A percentile compares a stretch with the other conserved stretches of the same genome.
Conservation (phyloP, 1,140 invertebrate genomes). For the Cydia strobilella region DNA sequence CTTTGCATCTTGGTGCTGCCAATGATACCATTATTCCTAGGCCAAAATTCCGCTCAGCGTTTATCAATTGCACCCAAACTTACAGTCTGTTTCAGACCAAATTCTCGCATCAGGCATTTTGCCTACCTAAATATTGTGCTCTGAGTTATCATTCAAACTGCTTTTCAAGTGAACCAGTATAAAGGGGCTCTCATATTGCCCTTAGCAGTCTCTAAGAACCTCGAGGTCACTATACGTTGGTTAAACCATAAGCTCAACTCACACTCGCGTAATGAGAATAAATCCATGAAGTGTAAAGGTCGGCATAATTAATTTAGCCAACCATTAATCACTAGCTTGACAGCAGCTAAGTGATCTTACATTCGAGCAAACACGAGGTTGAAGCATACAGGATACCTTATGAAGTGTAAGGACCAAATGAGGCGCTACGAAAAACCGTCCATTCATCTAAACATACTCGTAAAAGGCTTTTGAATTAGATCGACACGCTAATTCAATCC, state of each 20-base stretch:
- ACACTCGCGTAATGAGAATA: not conserved
- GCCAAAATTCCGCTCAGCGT: not conserved
- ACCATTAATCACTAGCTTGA: slow-evolving; percentile 11
- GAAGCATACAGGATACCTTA: not conserved
- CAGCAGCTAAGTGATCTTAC: slow-evolving; percentile 25
- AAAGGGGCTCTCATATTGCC: not conserved
- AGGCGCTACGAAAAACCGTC: not conserved
- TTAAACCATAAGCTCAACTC: not conserved
- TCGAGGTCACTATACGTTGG: not conserved
- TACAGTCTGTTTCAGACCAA: not conserved
- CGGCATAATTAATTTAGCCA: slow-evolving; percentile 21
- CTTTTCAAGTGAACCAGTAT: not conserved
- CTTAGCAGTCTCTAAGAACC: not conserved
- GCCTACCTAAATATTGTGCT: slow-evolving; percentile 23
- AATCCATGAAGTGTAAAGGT: slow-evolving; percentile 4
- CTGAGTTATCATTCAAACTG: not conserved
- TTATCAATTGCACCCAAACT: not conserved
- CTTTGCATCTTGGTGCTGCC: too few species aligned
- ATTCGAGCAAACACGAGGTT: slow-evolving; percentile 10
- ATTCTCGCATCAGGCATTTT: slow-evolving; percentile 12
- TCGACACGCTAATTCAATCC: too few species aligned
- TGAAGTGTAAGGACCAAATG: not conserved
- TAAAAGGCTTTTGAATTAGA: too few species aligned
- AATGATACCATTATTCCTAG: too few species aligned
- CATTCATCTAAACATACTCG: not conserved